Evolutionary conservation across 2,113 vertebrate genomes (phyloP), one percentile per base, ranked within the genome.

Genomic region (Aptenodytes patagonicus): DNA sequence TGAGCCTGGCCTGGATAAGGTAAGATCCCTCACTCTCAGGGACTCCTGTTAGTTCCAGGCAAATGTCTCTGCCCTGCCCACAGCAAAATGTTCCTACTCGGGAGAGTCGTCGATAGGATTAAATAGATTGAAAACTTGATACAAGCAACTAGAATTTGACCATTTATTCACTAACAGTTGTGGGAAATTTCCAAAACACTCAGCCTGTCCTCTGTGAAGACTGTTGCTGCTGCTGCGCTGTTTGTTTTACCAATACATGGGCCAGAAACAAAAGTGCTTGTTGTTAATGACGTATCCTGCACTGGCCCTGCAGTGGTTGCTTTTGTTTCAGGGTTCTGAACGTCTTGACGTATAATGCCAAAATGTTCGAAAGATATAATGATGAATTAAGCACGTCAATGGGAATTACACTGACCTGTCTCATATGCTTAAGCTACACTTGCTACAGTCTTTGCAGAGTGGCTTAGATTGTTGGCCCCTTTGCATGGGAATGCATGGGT

Each of bases 1-100:
- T 13, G 99, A 99, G 22, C 97, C 98, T 26, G 98, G 97, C 20
- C 95, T 97, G 3, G 99, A 99, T 71, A 99, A 99, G 98, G 99
- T 99, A 97, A 77, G 70, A 36, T 32, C 32, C 7, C 31, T n/a
- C 20, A 25, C 36, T 62, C 24, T 44, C 34, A 38, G 38, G 21
- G 19, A 22, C 62, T 83, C 60, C 42, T 62, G 4, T 40, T 55
- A 82, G 21, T 42, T 64, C 62, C 52, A 40, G 38, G 47, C 58
- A 52, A 60, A 57, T 64, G 7, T 36, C 28, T 72, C 65, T 68
- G 17, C 17, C 21, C 47, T 49, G 19, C 54, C 75, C 29, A 34
- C 32, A 46, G 28, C 24, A 51, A 47, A 87, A 40, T 18, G 2
- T 34, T 70, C 11, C 65, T 75, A 2, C 34, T 72, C 51, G 21